phyloP scores from a whole-genome alignment of 1,140 invertebrate species.

The Drosophila sp. region DNA sequence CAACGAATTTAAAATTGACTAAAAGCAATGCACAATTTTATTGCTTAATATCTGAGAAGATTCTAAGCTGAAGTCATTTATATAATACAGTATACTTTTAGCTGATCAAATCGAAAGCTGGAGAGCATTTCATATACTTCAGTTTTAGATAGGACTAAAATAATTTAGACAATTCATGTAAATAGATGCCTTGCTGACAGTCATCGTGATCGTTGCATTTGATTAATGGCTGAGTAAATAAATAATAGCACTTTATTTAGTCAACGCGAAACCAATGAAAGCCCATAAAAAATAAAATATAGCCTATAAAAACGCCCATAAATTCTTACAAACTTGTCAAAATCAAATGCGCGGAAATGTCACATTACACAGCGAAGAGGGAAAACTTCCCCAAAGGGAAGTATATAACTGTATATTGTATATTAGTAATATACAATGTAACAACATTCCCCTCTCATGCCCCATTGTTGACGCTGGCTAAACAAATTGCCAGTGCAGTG shows the following conservation, averaged over 20 bases:
- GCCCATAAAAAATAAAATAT: constrained; percentile 48
- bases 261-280: constrained; percentile 38
- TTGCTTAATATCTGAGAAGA: constrained; percentile 1
- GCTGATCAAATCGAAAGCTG: background rate
- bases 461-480: constrained; percentile 19
- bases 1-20: background rate
- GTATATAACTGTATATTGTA: background rate
- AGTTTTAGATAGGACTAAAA: background rate
- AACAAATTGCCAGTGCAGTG: constrained; percentile 35
- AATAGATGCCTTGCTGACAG: constrained; percentile 26
- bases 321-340: constrained; percentile 65
- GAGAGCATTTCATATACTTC: background rate
- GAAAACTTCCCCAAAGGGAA: constrained; percentile 5
- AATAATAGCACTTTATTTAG: constrained; percentile 72
- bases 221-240: constrained; percentile 64
- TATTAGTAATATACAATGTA: constrained; percentile 9
- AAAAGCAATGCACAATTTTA: constrained; percentile 21
- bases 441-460: background rate
- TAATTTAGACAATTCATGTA: constrained; percentile 39
- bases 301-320: constrained; percentile 57
- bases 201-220: constrained; percentile 61
- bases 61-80: background rate
- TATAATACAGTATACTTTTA: background rate
- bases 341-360: constrained; percentile 71
- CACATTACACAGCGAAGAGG: constrained; percentile 41